Base-by-base conservation (phyloP, 2,888 invertebrate genomes). In the Junonia oenone region DNA sequence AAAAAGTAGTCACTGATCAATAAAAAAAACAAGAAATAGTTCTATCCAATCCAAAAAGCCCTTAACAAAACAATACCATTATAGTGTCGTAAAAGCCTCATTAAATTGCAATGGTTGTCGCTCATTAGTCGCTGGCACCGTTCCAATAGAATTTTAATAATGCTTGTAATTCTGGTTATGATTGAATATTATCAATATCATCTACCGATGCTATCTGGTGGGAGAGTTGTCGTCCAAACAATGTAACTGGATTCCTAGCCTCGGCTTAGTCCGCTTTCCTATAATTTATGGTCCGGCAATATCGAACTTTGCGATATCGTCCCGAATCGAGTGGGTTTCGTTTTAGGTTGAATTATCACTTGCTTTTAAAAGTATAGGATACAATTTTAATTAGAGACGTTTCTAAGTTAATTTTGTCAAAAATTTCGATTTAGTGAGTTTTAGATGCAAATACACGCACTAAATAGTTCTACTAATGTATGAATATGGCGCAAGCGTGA, bases 151-250 rank as follows among this genome's bases (percentile, higher is more conserved):
- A 54, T 54, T 54, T 54, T 54, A 54, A 54, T 54, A 54, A 54
- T 40, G 46, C 29, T 3, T 26, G 43, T 43, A 55, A 40, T 60
- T 58, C 57, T 58, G 45, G 58, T 57, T 63, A 65, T 70, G 66
- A 69, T 67, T 59, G 67, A 69, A 67, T 66, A 62, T 62, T 68
- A 73, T 71, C 70, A 62, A 63, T 68, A 14, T n/a, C n/a, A 54
- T 54, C 54, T 54, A 33, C 26, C 22, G 54, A 54, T 54, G 47
- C 14, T 54, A 58, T 58, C 54, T 46, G 38, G 54, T 54, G 54
- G 40, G 54, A 54, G 40, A 26, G 43, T 40, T 40, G 40, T 35
- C 47, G 48, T 47, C 52, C 37, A 43, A 50, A 56, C 59, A 56
- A 53, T 56, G 59, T 59, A 51, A 59, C 59, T 52, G 48, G 56